Evolutionary conservation across 2,888 invertebrate species (phyloP).

Genomic region (Leptopilina syphax): DNA sequence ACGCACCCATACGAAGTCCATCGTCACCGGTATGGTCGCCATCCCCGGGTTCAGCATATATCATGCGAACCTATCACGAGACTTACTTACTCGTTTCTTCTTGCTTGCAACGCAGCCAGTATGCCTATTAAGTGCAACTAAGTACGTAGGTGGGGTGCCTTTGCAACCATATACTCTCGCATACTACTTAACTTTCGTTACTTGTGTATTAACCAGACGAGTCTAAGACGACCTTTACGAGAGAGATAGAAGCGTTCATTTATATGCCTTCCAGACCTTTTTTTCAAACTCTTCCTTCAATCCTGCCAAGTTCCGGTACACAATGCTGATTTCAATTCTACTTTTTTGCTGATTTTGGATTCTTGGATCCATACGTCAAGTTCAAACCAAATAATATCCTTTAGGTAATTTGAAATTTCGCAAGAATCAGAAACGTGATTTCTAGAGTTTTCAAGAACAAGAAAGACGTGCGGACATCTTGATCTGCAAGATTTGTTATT

Average conservation of each 20-base stretch:
- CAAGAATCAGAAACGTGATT: too few relatives aligned
- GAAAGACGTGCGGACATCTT: too few relatives aligned
- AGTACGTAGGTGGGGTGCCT: conserved; percentile 31
- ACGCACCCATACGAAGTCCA: conserved; percentile 26
- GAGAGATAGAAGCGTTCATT: not conserved
- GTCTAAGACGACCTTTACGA: conserved; percentile 34
- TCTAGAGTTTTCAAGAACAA: too few relatives aligned
- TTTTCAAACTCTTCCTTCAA: conserved; percentile 2
- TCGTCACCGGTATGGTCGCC: conserved; percentile 33
- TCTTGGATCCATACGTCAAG: too few relatives aligned
- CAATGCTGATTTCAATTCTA: not conserved
- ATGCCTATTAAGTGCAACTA: conserved; percentile 42
- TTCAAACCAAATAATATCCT: too few relatives aligned
- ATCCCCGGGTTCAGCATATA: conserved; percentile 35
- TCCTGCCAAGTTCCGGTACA: conserved; percentile 29
- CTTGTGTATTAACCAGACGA: conserved; percentile 41
- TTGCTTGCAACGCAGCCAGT: conserved; percentile 26
- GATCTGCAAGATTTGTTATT: too few relatives aligned
- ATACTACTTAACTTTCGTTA: conserved; percentile 43
- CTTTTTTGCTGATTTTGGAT: not conserved
- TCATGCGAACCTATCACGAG: conserved; percentile 41
- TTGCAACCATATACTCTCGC: conserved; percentile 21
- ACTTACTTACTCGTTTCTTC: conserved; percentile 41
- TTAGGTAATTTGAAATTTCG: too few relatives aligned
- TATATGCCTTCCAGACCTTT: not conserved